Percentiles rank a stretch among this genome's conserved stretches.
Evolutionary conservation across 2,797 vertebrate species (phyloP).

Genomic region (Pseudomugil gertrudae): DNA sequence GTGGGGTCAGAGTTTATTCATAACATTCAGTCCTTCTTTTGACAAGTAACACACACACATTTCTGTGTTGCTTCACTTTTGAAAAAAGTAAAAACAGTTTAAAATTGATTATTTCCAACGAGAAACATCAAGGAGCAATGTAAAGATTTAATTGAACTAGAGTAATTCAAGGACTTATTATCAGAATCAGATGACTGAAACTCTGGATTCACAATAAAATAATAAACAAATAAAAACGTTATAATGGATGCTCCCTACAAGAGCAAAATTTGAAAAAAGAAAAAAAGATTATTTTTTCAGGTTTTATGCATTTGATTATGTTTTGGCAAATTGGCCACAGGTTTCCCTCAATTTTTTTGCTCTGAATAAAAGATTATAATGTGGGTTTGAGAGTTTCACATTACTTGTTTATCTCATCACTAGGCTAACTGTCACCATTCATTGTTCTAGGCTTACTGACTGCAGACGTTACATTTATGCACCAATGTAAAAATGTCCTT

Average conservation of each 20-base stretch:
- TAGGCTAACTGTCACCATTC: no score
- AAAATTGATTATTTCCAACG: neutral
- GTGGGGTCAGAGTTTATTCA: neutral
- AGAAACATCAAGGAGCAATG: neutral
- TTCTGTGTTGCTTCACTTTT: neutral
- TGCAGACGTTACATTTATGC: no score
- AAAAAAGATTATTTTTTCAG: no score
- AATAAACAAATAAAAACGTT: no score
- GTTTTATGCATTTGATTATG: neutral
- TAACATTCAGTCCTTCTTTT: neutral
- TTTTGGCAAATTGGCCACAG: neutral
- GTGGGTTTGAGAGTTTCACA: no score
- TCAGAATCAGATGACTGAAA: no score
- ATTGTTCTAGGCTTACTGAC: neutral
- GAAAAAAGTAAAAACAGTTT: neutral
- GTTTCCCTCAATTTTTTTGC: no score
- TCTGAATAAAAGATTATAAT: no score
- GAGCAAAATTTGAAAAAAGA: neutral
- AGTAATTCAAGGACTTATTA: no score
- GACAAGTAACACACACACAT: neutral
- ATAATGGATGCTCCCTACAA: neutral
- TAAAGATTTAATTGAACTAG: conserved; percentile 14
- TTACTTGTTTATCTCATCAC: no score
- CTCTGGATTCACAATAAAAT: no score
- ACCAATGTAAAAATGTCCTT: no score